Base-by-base conservation (phyloP, 2,797 vertebrate species). In the Hydrolagus colliei region DNA sequence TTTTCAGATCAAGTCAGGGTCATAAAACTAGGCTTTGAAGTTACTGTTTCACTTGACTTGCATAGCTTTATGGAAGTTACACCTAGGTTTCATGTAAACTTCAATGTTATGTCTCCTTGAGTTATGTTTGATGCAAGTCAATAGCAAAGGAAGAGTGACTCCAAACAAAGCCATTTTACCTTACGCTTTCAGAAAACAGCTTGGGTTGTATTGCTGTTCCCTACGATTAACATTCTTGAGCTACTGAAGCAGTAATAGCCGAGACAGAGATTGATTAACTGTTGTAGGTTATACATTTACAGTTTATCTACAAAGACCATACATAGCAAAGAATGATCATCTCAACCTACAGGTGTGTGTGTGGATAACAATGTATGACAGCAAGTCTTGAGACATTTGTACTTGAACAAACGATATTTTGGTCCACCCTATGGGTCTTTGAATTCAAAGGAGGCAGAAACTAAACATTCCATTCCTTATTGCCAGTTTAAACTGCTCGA, bases 401-500 rank as follows among this genome's bases (percentile, higher is more conserved):
- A 35, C 73, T 32, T 41, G 73, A 35, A 1, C 73, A 74, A 27
- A 3, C 14, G 22, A 32, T 5, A 1, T 73, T 74, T 74, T 74
- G 72, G 9, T 32, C 22, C 72, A 73, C 27, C 10, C 32, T n/a
- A 73, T 13, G 1, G 41, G 13, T 10, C 32, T 73, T 0, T 73
- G 72, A 73, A 73, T 73, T 73, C 72, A 73, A 27, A 73, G 72
- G n/a, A 73, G 72, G n/a, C 8, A 73, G 72, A 13, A 73, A 73
- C 32, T 73, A 11, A 27, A 11, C 72, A 52, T 73, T 73, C 9
- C 22, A 12, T 73, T 73, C 12, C 6, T 27, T 27, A 20, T 27
- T 73, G 72, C n/a, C 72, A 12, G 72, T 73, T 27, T 73, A n/a
- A 73, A 73, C n/a, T 11, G 22, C 2, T 27, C 72, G 3, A 12